Evolutionary conservation across 1,140 invertebrate genomes (phyloP).

Genomic region (Batillaria attramentaria): DNA sequence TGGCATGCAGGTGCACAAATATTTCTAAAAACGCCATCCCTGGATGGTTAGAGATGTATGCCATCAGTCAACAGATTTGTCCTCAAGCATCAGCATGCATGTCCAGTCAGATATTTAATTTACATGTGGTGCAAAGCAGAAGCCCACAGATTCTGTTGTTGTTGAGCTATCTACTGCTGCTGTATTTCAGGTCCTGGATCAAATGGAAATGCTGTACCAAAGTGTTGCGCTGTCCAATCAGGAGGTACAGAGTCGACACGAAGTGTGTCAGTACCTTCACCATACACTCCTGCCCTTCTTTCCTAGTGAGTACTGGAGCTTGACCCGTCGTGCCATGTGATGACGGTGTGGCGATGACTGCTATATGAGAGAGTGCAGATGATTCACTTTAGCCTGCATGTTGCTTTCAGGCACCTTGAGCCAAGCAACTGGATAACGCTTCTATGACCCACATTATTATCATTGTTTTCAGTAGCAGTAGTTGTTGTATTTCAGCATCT

Average conservation of each 20-base stretch:
- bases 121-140: too few species aligned
- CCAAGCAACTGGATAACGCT: not conserved
- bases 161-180: not conserved
- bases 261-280: not conserved
- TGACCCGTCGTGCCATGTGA: not conserved
- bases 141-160: not conserved
- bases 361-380: not conserved
- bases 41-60: too few species aligned
- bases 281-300: conserved; percentile 42
- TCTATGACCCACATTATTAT: not conserved
- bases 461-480: too few species aligned
- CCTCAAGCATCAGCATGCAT: not conserved
- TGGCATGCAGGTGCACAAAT: too few species aligned
- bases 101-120: not conserved
- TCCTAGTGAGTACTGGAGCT: conserved; percentile 46
- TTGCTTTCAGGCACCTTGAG: not conserved
- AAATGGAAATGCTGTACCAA: conserved; percentile 50
- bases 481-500: too few species aligned
- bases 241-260: conserved; percentile 40
- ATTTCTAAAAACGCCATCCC: too few species aligned
- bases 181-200: conserved; percentile 47
- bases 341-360: not conserved
- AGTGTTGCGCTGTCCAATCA: conserved; percentile 46
- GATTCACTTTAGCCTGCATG: too few species aligned
- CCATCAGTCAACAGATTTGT: not conserved